Conservation (phyloP, 2,797 vertebrate genomes). For the Dicrostonyx torquatus region DNA sequence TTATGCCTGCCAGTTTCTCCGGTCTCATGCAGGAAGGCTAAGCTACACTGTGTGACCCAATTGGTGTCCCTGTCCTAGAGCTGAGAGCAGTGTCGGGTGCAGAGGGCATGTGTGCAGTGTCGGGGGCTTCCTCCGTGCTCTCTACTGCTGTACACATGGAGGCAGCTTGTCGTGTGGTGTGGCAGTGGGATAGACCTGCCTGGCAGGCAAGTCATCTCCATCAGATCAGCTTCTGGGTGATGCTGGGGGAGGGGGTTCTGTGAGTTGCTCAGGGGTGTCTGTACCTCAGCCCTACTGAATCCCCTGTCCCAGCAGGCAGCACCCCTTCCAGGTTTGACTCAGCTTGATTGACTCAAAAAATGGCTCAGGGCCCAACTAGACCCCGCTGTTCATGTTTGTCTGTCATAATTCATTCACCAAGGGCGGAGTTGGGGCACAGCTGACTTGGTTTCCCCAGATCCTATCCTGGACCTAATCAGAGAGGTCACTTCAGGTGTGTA, state of each 20-base stretch:
- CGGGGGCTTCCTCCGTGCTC: background rate
- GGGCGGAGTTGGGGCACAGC: rapidly evolving
- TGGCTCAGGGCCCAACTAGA: background rate
- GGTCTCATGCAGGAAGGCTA: background rate
- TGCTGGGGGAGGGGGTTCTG: too few relatives aligned
- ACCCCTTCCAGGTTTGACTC: background rate
- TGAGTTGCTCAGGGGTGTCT: background rate
- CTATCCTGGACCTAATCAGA: too few relatives aligned
- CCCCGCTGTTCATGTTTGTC: rapidly evolving
- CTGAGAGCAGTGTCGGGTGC: rapidly evolving
- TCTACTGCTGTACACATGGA: background rate
- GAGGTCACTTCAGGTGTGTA: background rate
- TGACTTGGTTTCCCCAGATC: background rate
- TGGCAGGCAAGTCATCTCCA: background rate
- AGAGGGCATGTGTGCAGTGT: rapidly evolving
- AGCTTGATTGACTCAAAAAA: rapidly evolving
- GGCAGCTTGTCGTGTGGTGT: background rate
- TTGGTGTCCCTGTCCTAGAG: background rate
- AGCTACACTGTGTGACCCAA: too few relatives aligned
- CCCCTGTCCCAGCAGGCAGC: background rate
- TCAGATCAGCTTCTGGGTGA: background rate
- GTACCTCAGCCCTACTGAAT: too few relatives aligned
- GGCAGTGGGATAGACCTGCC: background rate
- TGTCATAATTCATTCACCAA: background rate
- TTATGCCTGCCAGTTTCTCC: background rate